phyloP scores from a whole-genome alignment of 2,797 vertebrate species.

The Hafferia zeledoni region DNA sequence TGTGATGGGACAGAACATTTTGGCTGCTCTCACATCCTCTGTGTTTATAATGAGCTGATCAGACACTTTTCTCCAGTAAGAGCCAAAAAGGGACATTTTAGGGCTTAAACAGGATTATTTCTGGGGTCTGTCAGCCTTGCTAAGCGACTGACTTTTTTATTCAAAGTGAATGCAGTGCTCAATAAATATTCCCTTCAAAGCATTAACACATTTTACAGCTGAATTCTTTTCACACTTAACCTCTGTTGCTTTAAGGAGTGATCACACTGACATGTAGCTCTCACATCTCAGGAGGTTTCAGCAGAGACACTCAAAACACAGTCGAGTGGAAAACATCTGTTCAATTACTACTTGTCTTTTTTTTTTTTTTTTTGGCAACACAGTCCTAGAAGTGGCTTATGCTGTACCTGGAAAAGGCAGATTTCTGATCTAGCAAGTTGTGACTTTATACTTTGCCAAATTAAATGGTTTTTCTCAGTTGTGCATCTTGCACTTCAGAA shows the following conservation, averaged over 20 bases:
- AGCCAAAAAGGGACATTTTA: background rate
- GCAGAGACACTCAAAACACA: background rate
- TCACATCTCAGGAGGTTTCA: constrained; percentile 14
- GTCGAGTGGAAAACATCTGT: constrained; percentile 9
- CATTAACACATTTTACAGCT: background rate
- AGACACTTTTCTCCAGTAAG: background rate
- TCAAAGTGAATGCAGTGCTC: background rate
- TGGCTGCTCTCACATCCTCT: background rate
- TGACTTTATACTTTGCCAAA: background rate
- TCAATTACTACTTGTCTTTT: background rate
- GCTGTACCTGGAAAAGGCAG: background rate
- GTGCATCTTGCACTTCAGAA: background rate
- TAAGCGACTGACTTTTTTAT: background rate
- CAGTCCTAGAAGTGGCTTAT: background rate
- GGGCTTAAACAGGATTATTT: background rate
- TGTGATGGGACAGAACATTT: background rate
- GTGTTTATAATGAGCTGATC: background rate
- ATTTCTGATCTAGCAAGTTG: background rate
- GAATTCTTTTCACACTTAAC: constrained; percentile 25
- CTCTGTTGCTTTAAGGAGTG: background rate
- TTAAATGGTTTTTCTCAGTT: background rate
- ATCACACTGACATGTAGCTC: background rate
- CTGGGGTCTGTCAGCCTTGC: background rate
- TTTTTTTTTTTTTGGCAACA: background rate
- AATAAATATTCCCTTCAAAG: constrained; percentile 19